Conservation (phyloP, 1,140 invertebrate species). For the Cryptotermes secundus region DNA sequence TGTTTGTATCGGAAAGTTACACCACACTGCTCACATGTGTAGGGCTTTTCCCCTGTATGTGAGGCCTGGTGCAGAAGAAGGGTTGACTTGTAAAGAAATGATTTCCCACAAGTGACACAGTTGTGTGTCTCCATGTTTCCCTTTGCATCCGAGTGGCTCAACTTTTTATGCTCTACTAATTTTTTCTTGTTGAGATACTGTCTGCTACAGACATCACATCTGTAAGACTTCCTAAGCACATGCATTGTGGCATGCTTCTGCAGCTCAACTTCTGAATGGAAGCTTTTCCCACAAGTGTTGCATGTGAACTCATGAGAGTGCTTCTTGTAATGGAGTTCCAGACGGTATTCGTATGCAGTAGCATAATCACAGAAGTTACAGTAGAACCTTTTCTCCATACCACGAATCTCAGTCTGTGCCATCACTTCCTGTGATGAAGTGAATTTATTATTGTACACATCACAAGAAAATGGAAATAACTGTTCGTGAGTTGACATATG, state of each 20-base stretch:
- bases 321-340: constrained; percentile 46
- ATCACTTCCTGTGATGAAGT: constrained; percentile 47
- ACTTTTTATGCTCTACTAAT: constrained; percentile 51
- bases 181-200: constrained; percentile 49
- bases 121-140: background rate
- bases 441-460: constrained; percentile 43
- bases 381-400: constrained; percentile 44
- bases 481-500: background rate
- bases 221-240: constrained; percentile 53
- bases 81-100: constrained; percentile 55
- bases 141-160: constrained; percentile 40
- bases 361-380: constrained; percentile 50
- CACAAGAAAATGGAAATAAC: constrained; percentile 19
- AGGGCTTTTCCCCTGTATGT: constrained; percentile 58
- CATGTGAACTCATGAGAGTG: constrained; percentile 61
- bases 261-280: constrained; percentile 40
- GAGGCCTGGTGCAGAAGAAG: constrained; percentile 59
- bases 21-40: constrained; percentile 53
- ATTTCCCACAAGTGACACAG: constrained; percentile 50
- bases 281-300: constrained; percentile 46
- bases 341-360: constrained; percentile 45
- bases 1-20: constrained; percentile 52
- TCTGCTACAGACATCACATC: constrained; percentile 39
- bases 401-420: constrained; percentile 47
- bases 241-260: constrained; percentile 43